Conservation (phyloP, 2,113 vertebrate species). For the Dicaeum eximium region DNA sequence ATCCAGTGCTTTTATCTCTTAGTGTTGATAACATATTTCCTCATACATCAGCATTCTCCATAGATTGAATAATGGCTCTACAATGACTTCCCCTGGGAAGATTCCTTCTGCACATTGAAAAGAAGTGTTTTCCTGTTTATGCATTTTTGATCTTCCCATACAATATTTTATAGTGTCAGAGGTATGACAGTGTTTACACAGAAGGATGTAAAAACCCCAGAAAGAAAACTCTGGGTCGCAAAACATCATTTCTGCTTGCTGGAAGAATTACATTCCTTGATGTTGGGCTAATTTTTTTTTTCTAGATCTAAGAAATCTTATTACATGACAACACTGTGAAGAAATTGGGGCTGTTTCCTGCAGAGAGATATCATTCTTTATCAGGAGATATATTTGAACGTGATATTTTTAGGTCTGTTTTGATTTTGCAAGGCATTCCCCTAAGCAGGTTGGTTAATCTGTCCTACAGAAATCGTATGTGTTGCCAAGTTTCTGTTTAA, state of each 20-base stretch:
- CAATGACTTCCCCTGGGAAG: neutral
- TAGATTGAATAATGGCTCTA: neutral
- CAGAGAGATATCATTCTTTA: neutral
- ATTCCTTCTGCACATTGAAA: neutral
- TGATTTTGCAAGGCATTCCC: neutral
- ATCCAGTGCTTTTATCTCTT: neutral
- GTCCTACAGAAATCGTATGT: conserved; percentile 28
- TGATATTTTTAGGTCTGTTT: conserved; percentile 31
- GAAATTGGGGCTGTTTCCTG: neutral
- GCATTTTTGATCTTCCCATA: neutral
- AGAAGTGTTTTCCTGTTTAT: neutral
- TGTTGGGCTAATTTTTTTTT: neutral
- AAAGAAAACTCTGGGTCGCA: neutral
- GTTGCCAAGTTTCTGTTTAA: conserved; percentile 64
- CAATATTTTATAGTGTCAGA: neutral
- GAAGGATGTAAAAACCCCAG: neutral
- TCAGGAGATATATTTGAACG: neutral
- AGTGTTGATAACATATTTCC: neutral
- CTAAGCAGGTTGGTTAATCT: conserved; percentile 42
- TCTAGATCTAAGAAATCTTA: neutral
- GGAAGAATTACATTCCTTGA: neutral
- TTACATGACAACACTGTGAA: neutral
- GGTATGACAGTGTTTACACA: neutral
- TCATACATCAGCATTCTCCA: neutral
- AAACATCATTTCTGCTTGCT: neutral